phyloP scores from a whole-genome alignment of 2,888 invertebrate species.

The Hypolimnas misippus region DNA sequence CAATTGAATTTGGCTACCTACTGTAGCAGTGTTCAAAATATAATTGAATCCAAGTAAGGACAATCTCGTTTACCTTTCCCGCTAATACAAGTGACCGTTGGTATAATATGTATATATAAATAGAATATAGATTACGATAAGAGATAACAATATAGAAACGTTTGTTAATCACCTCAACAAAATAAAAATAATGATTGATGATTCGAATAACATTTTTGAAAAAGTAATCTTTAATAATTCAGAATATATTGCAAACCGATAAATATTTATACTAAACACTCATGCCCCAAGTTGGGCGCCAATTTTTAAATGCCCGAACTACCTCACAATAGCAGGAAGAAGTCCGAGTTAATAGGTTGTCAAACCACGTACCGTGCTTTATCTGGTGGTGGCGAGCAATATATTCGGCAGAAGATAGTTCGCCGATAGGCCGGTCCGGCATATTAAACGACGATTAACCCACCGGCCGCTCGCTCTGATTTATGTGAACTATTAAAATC shows the following conservation, averaged over 20 bases:
- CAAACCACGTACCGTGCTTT: slow-evolving; percentile 56
- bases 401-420: slow-evolving; percentile 51
- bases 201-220: too few species aligned
- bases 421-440: slow-evolving; percentile 66
- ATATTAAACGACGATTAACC: slow-evolving; percentile 83
- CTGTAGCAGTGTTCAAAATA: slow-evolving; percentile 61
- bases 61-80: slow-evolving; percentile 25
- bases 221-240: too few species aligned
- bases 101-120: background rate
- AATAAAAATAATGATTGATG: too few species aligned
- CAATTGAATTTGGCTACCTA: slow-evolving; percentile 73
- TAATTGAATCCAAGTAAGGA: slow-evolving; percentile 45
- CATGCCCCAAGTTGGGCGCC: background rate
- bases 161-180: background rate
- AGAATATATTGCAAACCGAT: too few species aligned
- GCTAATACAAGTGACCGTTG: background rate
- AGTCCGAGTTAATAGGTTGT: slow-evolving; percentile 13
- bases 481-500: slow-evolving; percentile 84
- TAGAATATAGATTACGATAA: too few species aligned
- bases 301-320: background rate
- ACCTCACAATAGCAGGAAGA: slow-evolving; percentile 2
- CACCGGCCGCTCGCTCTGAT: slow-evolving; percentile 76
- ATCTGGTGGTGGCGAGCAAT: slow-evolving; percentile 54
- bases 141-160: background rate
- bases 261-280: too few species aligned